Evolutionary conservation across 2,113 vertebrate species (phyloP).

Genomic region (pig (Sus scrofa)): T2T-Sscrofa CM000830.6:68630501-68631000

Average conservation of each 20-base stretch:
- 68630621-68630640: neutral
- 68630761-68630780: slow-evolving; percentile 35
- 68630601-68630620: neutral
- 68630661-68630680: neutral
- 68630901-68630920: neutral
- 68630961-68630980: neutral
- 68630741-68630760: neutral
- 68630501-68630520: slow-evolving; percentile 31
- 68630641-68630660: neutral
- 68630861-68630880: neutral
- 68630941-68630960: neutral
- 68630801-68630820: neutral
- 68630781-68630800: neutral
- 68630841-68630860: slow-evolving; percentile 30
- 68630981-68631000: slow-evolving; percentile 20
- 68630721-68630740: slow-evolving; percentile 6
- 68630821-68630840: neutral
- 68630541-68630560: neutral
- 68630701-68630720: neutral
- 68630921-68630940: neutral
- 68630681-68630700: neutral
- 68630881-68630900: neutral
- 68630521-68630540: neutral
- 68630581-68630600: neutral
- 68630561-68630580: neutral